These are phyloP conservation scores for Lota lota DNA, from an alignment of 2,113 vertebrate species.

Conservation along the genomic window DNA sequence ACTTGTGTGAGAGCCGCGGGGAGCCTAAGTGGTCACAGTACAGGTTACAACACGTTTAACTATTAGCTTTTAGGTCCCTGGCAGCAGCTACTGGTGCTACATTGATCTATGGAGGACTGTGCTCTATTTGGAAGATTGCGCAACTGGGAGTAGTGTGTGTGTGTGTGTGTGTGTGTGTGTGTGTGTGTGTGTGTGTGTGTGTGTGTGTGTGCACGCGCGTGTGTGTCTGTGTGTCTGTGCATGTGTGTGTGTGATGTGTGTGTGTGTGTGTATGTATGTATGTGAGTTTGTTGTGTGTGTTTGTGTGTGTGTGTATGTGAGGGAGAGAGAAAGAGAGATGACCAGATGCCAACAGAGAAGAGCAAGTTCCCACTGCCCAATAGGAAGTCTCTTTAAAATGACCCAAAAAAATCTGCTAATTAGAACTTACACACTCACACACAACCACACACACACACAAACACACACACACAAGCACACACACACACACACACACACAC, in stretches of 20 bases:
- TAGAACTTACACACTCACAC: conserved; percentile 27
- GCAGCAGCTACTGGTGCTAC: conserved; percentile 57
- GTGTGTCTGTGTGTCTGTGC: background rate
- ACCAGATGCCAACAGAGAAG: conserved; percentile 52
- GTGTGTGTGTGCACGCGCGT: conserved; percentile 5
- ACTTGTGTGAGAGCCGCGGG: conserved; percentile 21
- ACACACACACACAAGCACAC: conserved; percentile 6
- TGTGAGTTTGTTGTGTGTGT: background rate
- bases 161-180: conserved; percentile 16
- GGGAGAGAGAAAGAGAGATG: background rate
- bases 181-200: background rate
- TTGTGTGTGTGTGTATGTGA: background rate
- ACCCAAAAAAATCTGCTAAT: conserved; percentile 32
- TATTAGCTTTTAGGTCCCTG: conserved; percentile 41
- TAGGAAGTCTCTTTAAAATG: conserved; percentile 50
- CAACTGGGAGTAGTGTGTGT: conserved; percentile 35
- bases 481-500: background rate
- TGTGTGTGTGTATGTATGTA: background rate
- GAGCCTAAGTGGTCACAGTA: conserved; percentile 12
- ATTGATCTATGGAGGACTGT: conserved; percentile 29
- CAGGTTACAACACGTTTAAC: conserved; percentile 45
- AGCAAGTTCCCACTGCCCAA: conserved; percentile 57
- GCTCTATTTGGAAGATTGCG: conserved; percentile 17
- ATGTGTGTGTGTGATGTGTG: background rate
- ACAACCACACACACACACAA: conserved; percentile 6